Base-by-base conservation (phyloP, 2,888 invertebrate genomes). In the Caenorhabditis sp. region DNA sequence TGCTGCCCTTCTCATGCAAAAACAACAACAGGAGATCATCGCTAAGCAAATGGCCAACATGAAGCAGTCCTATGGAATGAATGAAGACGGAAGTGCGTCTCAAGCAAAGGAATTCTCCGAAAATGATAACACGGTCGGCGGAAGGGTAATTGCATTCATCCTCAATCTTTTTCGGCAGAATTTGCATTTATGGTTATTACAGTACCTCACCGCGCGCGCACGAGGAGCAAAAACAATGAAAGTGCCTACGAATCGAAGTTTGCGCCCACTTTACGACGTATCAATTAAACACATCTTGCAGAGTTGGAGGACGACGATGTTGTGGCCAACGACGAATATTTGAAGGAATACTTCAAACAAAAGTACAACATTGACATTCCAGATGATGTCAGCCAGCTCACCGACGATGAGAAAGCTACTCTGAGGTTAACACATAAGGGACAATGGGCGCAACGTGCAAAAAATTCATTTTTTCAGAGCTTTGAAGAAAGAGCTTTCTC, bases 1-100 rank as follows among this genome's bases (percentile, higher is more conserved):
- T 20, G 86, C 86, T 2, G 86, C 86, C 43, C 79, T 86, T 3
- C 48, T 86, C 17, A 86, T 86, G 82, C 86, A 86, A 70, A 83
- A 86, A 53, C 85, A 86, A 59, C 86, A 86, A 56, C 86, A 86
- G 58, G 78, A 84, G 46, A 75, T 82, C 15, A 80, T 86, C 37
- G 79, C 78, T 11, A 74, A 84, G 53, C 82, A 82, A 52, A 81
- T 84, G 70, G 61, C 78, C 13, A 68, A 76, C 35, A 68, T 81
- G 76, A 80, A 82, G 43, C 50, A 75, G 26, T 63, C 74, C 2
- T 79, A 78, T 41, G 79, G 71, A 11, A 46, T 45, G 7, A 63
- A 61, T 20, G 58, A 59, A n/a, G 41, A 61, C 32, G n/a, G n/a
- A n/a, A n/a, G n/a, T n/a, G 62, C 61, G 45, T 43, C 59, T 20